A percentile compares a stretch with the other conserved stretches of the same genome.
Evolutionary conservation across 1,140 invertebrate species (phyloP).

Genomic region (Drosophila albomicans): DNA sequence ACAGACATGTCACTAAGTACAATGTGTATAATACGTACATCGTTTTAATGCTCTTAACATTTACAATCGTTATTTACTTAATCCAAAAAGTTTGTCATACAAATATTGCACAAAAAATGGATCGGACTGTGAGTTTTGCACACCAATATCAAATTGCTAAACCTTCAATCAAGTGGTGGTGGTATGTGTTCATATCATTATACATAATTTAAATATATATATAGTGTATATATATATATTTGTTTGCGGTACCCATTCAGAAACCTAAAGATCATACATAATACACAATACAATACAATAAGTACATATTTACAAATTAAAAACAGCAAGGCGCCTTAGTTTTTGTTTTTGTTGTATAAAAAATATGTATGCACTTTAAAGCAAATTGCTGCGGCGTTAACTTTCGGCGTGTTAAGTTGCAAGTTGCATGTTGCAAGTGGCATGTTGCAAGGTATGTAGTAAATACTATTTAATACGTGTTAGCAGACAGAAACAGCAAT

Average conservation of each 20-base stretch:
- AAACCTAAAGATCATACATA: constrained; percentile 73
- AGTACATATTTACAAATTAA: constrained; percentile 72
- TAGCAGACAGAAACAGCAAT: constrained; percentile 44
- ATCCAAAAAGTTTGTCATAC: constrained; percentile 82
- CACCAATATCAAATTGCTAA: constrained; percentile 60
- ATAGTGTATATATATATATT: constrained; percentile 12
- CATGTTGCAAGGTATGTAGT: constrained; percentile 12
- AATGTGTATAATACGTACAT: constrained; percentile 28
- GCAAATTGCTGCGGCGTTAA: constrained; percentile 47
- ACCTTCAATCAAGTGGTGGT: constrained; percentile 71
- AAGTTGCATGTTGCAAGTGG: constrained; percentile 25
- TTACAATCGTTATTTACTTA: constrained; percentile 70
- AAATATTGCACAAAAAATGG: constrained; percentile 83
- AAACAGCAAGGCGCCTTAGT: constrained; percentile 40
- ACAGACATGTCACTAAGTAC: constrained; percentile 16
- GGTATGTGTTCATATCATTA: constrained; percentile 70
- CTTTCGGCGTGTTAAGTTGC: constrained; percentile 55
- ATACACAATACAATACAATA: constrained; percentile 54
- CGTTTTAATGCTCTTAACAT: constrained; percentile 55
- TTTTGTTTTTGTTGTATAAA: constrained; percentile 31
- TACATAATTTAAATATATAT: constrained; percentile 25
- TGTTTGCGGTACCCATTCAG: constrained; percentile 39
- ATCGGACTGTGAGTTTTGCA: constrained; percentile 76
- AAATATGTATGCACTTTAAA: constrained; percentile 51
- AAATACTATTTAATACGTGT: constrained; percentile 25